Evolutionary conservation across 2,113 vertebrate species (phyloP).

Genomic region (Xenopus laevis): DNA sequence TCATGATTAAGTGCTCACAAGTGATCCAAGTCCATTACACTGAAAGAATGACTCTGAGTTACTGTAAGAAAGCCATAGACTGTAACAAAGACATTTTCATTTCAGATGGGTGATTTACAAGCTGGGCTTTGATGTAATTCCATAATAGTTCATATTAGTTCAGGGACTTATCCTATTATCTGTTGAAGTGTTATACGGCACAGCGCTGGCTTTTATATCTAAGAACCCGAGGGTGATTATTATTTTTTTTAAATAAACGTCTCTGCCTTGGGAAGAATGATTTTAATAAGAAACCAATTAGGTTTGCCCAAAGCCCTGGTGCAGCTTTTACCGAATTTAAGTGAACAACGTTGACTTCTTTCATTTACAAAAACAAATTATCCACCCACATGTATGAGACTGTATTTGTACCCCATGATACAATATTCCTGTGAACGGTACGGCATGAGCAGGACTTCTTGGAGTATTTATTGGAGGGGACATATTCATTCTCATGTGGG

Average conservation of each 20-base stretch:
- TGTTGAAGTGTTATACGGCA: not conserved
- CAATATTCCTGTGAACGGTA: no score
- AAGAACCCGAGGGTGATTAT: not conserved
- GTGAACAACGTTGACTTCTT: not conserved
- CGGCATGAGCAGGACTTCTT: no score
- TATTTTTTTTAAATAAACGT: not conserved
- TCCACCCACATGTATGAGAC: constrained; percentile 2
- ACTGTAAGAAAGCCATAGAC: no score
- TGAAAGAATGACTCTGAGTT: no score
- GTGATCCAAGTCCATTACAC: no score
- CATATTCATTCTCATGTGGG: no score
- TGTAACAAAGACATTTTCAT: no score
- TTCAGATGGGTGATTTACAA: no score
- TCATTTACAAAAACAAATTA: constrained; percentile 17
- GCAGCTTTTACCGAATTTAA: not conserved
- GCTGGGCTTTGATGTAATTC: not conserved
- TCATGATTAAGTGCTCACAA: no score
- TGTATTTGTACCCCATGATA: not conserved
- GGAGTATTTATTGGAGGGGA: no score
- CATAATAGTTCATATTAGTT: constrained; percentile 10
- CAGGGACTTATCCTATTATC: not conserved
- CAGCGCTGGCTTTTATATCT: not conserved
- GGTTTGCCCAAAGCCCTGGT: constrained; percentile 13
- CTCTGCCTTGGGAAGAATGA: constrained; percentile 11
- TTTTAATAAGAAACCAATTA: constrained; percentile 42